These are phyloP conservation scores for Notodonta dromedarius DNA, from an alignment of 2,888 invertebrate species.

Conservation along the genomic window DNA sequence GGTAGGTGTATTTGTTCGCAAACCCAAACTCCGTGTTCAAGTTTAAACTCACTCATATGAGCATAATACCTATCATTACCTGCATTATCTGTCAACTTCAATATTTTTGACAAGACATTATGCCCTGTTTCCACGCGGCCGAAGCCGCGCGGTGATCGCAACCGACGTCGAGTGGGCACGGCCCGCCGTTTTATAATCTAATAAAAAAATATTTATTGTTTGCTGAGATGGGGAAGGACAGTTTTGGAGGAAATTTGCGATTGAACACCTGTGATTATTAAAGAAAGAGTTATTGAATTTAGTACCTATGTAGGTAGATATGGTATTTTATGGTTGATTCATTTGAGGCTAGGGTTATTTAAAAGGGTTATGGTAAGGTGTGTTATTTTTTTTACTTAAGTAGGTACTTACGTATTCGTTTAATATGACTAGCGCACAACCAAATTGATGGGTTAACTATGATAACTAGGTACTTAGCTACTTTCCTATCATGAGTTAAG, in stretches of 20 bases:
- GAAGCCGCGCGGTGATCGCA: conserved; percentile 13
- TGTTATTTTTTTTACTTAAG: too few species aligned
- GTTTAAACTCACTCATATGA: neutral
- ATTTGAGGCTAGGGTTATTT: too few species aligned
- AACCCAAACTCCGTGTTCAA: too few species aligned
- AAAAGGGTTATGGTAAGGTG: too few species aligned
- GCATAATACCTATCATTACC: neutral
- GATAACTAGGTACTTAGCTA: too few species aligned
- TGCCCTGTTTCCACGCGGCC: conserved; percentile 32
- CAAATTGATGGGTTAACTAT: too few species aligned
- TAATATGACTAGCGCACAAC: too few species aligned
- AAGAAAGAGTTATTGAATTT: neutral
- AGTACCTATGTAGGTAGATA: too few species aligned
- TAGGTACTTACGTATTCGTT: too few species aligned
- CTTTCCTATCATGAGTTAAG: too few species aligned
- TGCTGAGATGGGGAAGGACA: neutral
- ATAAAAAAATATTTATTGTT: neutral
- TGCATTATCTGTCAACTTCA: conserved; percentile 8
- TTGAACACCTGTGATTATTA: neutral
- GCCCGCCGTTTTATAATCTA: conserved; percentile 10
- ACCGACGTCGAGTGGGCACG: conserved; percentile 40
- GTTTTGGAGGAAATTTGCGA: neutral
- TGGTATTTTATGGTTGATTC: neutral
- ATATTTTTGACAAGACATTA: conserved; percentile 14
- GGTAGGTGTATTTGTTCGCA: too few species aligned